These are phyloP conservation scores for Enteromius trimaculatus DNA, from an alignment of 2,797 vertebrate genomes.

Conservation along the genomic window DNA sequence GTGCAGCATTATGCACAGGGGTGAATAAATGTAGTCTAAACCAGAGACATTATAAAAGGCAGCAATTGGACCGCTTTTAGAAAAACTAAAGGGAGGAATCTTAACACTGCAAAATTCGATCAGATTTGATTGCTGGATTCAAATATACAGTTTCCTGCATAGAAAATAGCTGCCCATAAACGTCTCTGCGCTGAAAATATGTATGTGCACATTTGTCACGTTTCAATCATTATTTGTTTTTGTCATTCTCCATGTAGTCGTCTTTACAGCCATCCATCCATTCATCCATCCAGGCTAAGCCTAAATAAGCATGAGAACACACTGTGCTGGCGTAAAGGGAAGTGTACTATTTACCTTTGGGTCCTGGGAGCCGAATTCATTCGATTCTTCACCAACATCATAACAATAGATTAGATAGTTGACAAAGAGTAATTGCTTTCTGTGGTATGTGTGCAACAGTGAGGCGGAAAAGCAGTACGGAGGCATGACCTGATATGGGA, in stretches of 20 bases:
- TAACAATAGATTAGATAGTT: slow-evolving; percentile 65
- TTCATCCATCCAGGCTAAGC: background rate
- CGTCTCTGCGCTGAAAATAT: background rate
- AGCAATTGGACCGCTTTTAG: background rate
- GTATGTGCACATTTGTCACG: background rate
- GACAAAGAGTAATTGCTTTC: slow-evolving; percentile 76
- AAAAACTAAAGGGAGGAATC: background rate
- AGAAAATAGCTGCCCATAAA: background rate
- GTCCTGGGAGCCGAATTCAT: slow-evolving; percentile 24
- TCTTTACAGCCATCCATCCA: background rate
- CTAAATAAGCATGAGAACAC: slow-evolving; percentile 14
- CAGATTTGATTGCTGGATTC: background rate
- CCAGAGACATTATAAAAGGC: background rate
- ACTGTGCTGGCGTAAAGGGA: background rate
- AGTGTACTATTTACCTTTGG: slow-evolving; percentile 31
- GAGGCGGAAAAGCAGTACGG: slow-evolving; percentile 67
- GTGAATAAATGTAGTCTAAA: slow-evolving; percentile 7
- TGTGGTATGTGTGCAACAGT: slow-evolving; percentile 57
- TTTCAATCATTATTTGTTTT: background rate
- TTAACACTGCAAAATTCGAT: background rate
- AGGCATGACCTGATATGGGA: slow-evolving; percentile 71
- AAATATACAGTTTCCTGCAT: background rate
- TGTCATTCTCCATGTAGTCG: background rate
- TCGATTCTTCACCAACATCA: slow-evolving; percentile 63
- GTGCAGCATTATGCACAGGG: background rate